Evolutionary conservation across 2,113 vertebrate species (phyloP).

Genomic region (Elaphurus davidianus): DNA sequence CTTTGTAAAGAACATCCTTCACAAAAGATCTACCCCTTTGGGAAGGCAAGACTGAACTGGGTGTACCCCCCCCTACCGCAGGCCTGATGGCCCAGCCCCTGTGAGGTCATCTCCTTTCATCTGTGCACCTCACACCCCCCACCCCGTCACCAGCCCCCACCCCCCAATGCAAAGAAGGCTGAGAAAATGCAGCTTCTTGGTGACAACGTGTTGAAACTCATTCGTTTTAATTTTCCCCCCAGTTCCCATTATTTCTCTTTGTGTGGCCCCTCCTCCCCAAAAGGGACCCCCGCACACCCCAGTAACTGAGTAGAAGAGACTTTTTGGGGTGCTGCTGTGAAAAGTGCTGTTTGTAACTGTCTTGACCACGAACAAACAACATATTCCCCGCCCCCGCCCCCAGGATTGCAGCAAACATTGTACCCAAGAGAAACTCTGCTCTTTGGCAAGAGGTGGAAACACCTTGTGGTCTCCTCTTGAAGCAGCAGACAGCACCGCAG

Average conservation of each 20-base stretch:
- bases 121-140: fast-evolving
- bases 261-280: neutral
- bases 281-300: fast-evolving
- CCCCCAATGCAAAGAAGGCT: neutral
- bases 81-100: neutral
- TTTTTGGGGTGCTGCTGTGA: neutral
- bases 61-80: fast-evolving
- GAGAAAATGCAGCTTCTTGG: neutral
- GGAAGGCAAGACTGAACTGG: neutral
- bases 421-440: slow-evolving; percentile 11
- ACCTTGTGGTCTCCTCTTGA: neutral
- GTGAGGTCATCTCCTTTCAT: neutral
- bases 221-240: neutral
- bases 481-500: neutral
- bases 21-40: neutral
- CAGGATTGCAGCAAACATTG: neutral
- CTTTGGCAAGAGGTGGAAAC: slow-evolving; percentile 42
- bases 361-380: neutral
- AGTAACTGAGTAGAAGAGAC: neutral
- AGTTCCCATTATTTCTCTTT: neutral
- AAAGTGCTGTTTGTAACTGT: neutral
- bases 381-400: neutral
- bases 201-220: neutral
- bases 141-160: neutral
- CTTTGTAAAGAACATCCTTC: neutral